These are phyloP conservation scores for Brachylomia viminalis DNA, from an alignment of 2,888 invertebrate genomes.

Conservation along the genomic window DNA sequence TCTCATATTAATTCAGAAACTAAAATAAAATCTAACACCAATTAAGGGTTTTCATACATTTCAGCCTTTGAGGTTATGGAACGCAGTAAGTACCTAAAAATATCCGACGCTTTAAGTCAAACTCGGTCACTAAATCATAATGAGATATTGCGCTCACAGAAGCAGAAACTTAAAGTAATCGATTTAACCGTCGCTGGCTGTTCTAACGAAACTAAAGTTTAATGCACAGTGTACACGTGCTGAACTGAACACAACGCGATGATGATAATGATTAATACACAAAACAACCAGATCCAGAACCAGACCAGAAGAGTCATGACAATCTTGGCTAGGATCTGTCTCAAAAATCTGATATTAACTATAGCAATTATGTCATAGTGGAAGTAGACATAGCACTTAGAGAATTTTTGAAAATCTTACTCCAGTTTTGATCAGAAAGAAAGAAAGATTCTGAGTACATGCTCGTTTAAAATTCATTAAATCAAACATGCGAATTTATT, in stretches of 20 bases:
- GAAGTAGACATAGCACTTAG: neutral
- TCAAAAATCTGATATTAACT: neutral
- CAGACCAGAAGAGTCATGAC: neutral
- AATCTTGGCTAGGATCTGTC: no score
- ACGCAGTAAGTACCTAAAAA: slow-evolving; percentile 29
- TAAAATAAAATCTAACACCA: slow-evolving; percentile 3
- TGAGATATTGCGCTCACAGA: slow-evolving; percentile 46
- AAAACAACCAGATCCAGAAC: neutral
- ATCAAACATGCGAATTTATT: neutral
- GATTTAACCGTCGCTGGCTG: slow-evolving; percentile 24
- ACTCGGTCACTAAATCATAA: slow-evolving; percentile 49
- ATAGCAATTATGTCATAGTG: neutral
- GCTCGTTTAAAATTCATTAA: neutral
- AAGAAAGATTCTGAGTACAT: neutral
- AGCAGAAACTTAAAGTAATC: slow-evolving; percentile 50
- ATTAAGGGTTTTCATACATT: slow-evolving; percentile 5
- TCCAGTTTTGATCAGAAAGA: neutral
- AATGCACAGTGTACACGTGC: slow-evolving; percentile 10
- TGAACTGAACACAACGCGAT: neutral
- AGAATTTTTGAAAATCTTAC: neutral
- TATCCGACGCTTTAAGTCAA: slow-evolving; percentile 34
- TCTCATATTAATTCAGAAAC: neutral
- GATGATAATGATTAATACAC: neutral
- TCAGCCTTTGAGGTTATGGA: neutral
- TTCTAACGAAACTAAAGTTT: slow-evolving; percentile 32